Conservation (phyloP, 2,113 vertebrate genomes). For the Pelvicachromis taeniatus region DNA sequence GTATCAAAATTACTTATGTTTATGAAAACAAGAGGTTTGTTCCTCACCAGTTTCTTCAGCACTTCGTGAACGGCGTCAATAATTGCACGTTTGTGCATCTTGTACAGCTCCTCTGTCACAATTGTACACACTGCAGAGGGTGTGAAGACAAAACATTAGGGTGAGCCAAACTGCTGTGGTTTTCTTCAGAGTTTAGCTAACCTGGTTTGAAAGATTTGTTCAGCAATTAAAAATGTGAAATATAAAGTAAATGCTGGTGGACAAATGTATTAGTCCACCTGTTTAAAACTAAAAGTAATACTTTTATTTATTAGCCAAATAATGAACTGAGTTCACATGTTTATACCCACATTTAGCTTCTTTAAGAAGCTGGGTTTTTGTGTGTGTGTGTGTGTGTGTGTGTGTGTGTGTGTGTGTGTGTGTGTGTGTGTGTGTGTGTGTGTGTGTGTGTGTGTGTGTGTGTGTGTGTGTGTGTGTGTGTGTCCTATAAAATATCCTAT, state of each 20-base stretch:
- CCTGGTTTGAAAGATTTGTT: background rate
- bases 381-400: background rate
- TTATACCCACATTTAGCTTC: background rate
- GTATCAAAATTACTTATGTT: background rate
- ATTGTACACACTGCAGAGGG: conserved; percentile 45
- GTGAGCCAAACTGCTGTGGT: background rate
- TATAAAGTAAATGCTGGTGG: background rate
- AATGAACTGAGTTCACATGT: background rate
- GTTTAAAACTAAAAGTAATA: background rate
- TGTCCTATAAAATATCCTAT: no score
- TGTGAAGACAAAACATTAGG: background rate
- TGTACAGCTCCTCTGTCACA: conserved; percentile 36
- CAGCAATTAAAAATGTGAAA: background rate
- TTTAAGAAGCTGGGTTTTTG: background rate
- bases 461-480: background rate
- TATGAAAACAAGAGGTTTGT: background rate
- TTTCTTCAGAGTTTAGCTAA: background rate
- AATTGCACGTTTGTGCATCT: conserved; percentile 40
- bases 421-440: background rate
- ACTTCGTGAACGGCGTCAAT: conserved; percentile 13
- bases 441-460: background rate
- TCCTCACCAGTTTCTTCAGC: conserved; percentile 58
- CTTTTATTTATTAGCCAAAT: background rate
- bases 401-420: background rate
- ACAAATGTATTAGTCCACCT: background rate